A percentile compares a stretch with the other conserved stretches of the same genome.
Conservation (phyloP, 1,140 invertebrate genomes). For the Megathymus violae region DNA sequence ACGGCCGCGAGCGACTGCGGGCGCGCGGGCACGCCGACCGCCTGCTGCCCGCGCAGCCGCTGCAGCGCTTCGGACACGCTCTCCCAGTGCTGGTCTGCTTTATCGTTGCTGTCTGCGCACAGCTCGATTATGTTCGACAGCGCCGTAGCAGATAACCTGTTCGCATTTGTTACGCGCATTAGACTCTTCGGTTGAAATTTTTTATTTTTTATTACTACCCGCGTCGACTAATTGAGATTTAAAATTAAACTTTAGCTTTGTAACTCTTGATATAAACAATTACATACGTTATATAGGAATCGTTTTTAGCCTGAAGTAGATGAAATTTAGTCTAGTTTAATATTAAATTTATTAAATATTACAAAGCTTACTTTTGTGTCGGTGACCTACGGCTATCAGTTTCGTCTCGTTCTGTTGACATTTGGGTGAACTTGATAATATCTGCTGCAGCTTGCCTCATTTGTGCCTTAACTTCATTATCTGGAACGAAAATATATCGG, state of each 20-base stretch:
- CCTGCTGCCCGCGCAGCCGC: conserved; percentile 47
- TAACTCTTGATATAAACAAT: too few relatives aligned
- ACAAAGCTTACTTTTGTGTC: conserved; percentile 54
- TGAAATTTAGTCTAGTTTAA: too few relatives aligned
- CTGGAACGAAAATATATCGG: too few relatives aligned
- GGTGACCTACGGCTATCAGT: conserved; percentile 52
- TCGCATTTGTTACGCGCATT: neutral
- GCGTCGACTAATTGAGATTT: too few relatives aligned
- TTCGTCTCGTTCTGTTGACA: conserved; percentile 51
- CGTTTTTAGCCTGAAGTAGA: too few relatives aligned
- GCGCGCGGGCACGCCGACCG: conserved; percentile 52
- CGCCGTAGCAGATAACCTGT: conserved; percentile 61
- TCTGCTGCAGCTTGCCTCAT: conserved; percentile 65
- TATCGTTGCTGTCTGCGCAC: conserved; percentile 55
- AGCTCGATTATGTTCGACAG: conserved; percentile 61
- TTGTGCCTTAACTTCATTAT: conserved; percentile 64
- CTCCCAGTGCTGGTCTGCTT: conserved; percentile 47
- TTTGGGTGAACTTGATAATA: conserved; percentile 60
- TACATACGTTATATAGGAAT: too few relatives aligned
- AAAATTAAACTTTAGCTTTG: too few relatives aligned
- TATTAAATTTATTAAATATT: too few relatives aligned
- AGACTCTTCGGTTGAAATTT: too few relatives aligned
- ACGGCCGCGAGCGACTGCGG: conserved; percentile 47
- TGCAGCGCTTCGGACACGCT: conserved; percentile 44
- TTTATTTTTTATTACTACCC: too few relatives aligned